Conservation (phyloP, 30 jellyfish, hydroid and myxozoan genomes). For the Sanderia malayensis region DNA sequence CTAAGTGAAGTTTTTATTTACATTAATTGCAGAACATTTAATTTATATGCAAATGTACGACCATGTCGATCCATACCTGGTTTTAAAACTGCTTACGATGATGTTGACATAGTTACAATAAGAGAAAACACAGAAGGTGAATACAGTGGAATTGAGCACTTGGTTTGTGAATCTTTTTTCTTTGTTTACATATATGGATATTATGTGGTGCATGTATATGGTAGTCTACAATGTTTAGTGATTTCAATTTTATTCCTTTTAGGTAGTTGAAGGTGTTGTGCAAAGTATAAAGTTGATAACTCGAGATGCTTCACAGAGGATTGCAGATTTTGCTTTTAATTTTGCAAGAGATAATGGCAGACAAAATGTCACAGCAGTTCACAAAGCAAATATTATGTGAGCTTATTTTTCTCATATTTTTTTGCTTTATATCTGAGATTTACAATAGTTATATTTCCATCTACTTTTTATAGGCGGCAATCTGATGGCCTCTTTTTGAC, state of each 20-base stretch:
- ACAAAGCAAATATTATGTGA: constrained; percentile 97
- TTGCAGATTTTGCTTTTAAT: constrained; percentile 93
- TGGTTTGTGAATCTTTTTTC: no score
- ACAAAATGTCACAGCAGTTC: constrained; percentile 92
- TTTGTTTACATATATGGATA: no score
- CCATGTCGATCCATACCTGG: constrained; percentile 98
- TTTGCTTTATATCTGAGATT: no score
- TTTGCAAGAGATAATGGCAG: constrained; percentile 87
- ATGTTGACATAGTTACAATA: constrained; percentile 89
- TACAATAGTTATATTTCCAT: no score
- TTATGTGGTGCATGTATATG: no score
- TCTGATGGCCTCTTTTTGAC: constrained; percentile 97
- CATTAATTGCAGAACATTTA: constrained; percentile 84
- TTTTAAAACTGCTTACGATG: constrained; percentile 85
- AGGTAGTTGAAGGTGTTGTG: constrained; percentile 99
- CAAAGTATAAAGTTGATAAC: constrained; percentile 96
- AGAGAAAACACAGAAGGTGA: constrained; percentile 99
- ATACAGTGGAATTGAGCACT: constrained; percentile 99
- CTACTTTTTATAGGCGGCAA: constrained; percentile 93
- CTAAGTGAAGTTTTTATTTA: no score
- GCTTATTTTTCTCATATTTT: not conserved
- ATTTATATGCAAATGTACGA: constrained; percentile 96
- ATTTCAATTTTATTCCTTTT: not conserved
- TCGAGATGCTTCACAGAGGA: constrained; percentile 91
- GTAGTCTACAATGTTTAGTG: not conserved